Percentiles rank a stretch among this genome's conserved stretches.
Conservation (phyloP, 2,113 vertebrate species). For the Talpa occidentalis region DNA sequence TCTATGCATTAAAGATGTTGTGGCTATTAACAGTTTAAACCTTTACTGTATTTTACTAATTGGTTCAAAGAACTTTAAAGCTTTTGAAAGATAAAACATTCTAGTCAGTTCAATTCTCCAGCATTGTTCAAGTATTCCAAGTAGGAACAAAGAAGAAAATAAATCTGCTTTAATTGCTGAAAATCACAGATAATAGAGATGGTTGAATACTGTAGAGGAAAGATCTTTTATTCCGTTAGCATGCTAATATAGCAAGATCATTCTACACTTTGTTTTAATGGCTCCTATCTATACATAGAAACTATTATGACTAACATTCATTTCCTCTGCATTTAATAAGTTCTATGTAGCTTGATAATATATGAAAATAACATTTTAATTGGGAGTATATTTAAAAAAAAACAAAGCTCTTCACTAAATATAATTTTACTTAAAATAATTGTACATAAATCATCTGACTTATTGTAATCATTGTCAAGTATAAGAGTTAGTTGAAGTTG, state of each 20-base stretch:
- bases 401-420: constrained; percentile 3
- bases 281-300: constrained; percentile 56
- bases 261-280: constrained; percentile 56
- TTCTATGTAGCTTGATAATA: constrained; percentile 45
- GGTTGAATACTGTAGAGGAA: constrained; percentile 48
- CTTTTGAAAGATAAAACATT: constrained; percentile 79
- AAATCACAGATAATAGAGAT: constrained; percentile 71
- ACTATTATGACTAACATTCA: constrained; percentile 30
- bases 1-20: constrained; percentile 84
- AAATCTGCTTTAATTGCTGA: constrained; percentile 78
- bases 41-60: constrained; percentile 87
- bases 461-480: constrained; percentile 30
- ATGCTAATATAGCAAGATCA: constrained; percentile 71
- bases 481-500: background rate
- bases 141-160: constrained; percentile 76
- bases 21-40: constrained; percentile 86
- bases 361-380: constrained; percentile 42
- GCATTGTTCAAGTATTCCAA: constrained; percentile 75
- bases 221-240: constrained; percentile 52
- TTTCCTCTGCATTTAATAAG: constrained; percentile 58
- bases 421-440: constrained; percentile 51
- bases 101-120: constrained; percentile 77
- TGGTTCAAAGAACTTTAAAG: constrained; percentile 84
- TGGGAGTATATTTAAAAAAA: constrained; percentile 19
- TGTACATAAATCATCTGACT: background rate